Evolutionary conservation across 1,140 invertebrate species (phyloP).

Genomic region (Oscheius sp.): DNA sequence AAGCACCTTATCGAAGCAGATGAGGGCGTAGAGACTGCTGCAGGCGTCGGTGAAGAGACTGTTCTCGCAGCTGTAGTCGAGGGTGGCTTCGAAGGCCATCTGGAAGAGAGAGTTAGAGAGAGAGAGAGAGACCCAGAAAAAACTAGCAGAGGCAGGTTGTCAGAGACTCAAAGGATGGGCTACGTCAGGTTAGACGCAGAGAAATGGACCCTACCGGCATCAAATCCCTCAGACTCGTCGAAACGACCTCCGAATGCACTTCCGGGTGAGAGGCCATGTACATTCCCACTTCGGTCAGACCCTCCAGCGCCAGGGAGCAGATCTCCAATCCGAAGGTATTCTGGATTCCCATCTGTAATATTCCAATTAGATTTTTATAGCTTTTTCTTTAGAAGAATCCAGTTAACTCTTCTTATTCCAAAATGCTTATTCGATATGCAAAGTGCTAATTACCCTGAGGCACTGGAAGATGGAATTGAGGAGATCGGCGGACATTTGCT

Average conservation of each 20-base stretch:
- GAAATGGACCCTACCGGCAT: not conserved
- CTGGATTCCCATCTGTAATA: constrained; percentile 19
- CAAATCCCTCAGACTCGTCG: constrained; percentile 6
- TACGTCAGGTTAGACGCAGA: not conserved
- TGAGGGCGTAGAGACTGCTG: constrained; percentile 21
- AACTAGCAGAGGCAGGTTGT: too few relatives aligned
- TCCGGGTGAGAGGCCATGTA: not conserved
- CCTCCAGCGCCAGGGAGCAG: constrained; percentile 16
- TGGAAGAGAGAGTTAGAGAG: constrained; percentile 30
- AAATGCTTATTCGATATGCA: not conserved
- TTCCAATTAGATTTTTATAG: too few relatives aligned
- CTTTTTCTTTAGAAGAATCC: too few relatives aligned
- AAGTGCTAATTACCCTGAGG: constrained; percentile 17
- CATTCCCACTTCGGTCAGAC: constrained; percentile 16
- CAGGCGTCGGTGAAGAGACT: constrained; percentile 27
- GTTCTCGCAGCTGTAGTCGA: constrained; percentile 31
- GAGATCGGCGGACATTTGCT: constrained; percentile 12
- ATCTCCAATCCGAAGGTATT: constrained; percentile 33
- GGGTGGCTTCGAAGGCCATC: constrained; percentile 33
- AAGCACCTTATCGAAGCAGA: constrained; percentile 28
- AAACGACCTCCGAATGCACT: not conserved
- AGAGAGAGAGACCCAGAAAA: too few relatives aligned
- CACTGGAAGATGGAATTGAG: constrained; percentile 29
- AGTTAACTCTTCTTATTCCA: too few relatives aligned
- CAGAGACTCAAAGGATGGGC: too few relatives aligned